A percentile compares a stretch with the other conserved stretches of the same genome.
phyloP scores from a whole-genome alignment of 2,888 invertebrate genomes.

The Epinotia bilunana region DNA sequence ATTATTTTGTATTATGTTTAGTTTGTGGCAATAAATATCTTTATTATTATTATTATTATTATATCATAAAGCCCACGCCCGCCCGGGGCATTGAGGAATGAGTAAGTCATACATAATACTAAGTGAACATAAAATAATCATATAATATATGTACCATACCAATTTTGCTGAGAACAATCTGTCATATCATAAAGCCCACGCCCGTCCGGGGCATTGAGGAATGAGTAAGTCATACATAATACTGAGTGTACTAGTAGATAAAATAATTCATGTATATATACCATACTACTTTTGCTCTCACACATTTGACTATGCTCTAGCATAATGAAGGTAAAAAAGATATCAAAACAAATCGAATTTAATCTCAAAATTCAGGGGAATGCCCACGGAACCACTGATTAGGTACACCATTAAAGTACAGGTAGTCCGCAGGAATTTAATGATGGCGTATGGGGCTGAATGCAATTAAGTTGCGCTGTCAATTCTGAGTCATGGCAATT shows the following conservation, averaged over 20 bases:
- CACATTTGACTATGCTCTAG: no score
- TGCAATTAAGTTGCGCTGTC: not conserved
- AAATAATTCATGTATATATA: not conserved
- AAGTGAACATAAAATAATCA: not conserved
- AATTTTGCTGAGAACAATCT: slow-evolving; percentile 16
- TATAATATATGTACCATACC: not conserved
- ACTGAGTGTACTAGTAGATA: no score
- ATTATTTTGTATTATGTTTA: no score
- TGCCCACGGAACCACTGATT: not conserved
- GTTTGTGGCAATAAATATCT: no score
- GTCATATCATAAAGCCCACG: slow-evolving; percentile 15
- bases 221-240: not conserved
- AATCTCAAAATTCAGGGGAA: not conserved
- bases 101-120: not conserved
- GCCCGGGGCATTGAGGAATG: no score
- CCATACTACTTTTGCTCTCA: no score
- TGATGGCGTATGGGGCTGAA: not conserved
- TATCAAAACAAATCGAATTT: not conserved
- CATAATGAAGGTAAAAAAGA: not conserved
- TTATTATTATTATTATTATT: no score
- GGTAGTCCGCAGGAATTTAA: not conserved
- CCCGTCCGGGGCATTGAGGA: slow-evolving; percentile 5
- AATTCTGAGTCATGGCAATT: slow-evolving; percentile 26
- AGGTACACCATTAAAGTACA: not conserved
- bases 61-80: no score